A percentile compares a stretch with the other conserved stretches of the same genome.
Conservation (phyloP, 2,797 vertebrate genomes). For the Varecia variegata region DNA sequence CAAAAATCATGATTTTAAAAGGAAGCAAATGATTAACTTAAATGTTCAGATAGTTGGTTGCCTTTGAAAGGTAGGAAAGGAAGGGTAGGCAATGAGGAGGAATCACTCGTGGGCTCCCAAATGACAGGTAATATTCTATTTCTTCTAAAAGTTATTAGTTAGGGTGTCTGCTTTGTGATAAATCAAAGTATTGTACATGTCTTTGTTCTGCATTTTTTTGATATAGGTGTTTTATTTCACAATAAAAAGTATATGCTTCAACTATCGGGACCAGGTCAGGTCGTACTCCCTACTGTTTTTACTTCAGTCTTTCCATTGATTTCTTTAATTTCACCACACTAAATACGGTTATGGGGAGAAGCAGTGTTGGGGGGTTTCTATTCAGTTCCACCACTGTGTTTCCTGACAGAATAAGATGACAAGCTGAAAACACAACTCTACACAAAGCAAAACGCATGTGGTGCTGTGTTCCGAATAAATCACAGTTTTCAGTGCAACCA, state of each 20-base stretch:
- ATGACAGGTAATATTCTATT: background rate
- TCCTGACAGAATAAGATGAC: background rate
- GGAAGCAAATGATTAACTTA: background rate
- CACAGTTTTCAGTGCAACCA: slow-evolving; percentile 1
- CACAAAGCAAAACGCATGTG: background rate
- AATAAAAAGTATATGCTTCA: background rate
- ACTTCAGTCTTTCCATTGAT: background rate
- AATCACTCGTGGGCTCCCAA: background rate
- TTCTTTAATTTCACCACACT: background rate
- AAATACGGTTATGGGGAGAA: background rate
- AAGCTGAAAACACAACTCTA: background rate
- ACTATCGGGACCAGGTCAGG: background rate
- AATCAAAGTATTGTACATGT: background rate
- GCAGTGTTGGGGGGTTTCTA: background rate
- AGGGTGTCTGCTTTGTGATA: background rate
- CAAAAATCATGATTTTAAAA: background rate
- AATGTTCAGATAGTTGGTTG: background rate
- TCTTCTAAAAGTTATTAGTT: background rate
- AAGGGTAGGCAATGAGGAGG: background rate
- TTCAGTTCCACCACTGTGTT: slow-evolving; percentile 34
- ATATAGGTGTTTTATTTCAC: background rate
- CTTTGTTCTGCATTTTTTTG: background rate
- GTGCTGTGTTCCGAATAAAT: background rate
- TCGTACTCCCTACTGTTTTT: background rate
- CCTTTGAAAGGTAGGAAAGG: background rate